phyloP scores from a whole-genome alignment of 2,797 vertebrate genomes.

The Meriones psammophilus region DNA sequence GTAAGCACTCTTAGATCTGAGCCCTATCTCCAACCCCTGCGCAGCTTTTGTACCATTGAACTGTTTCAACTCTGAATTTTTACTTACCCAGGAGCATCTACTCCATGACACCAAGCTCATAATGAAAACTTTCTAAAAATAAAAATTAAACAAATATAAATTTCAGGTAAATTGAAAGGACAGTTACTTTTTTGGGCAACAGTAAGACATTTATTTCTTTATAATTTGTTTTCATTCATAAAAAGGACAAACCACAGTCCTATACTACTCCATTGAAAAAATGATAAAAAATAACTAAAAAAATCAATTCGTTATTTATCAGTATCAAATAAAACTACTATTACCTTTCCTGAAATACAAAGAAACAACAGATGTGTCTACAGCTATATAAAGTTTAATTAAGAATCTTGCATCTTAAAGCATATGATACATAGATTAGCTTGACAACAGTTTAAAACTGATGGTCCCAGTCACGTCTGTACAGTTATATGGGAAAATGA shows the following conservation, averaged over 20 bases:
- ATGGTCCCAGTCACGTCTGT: conserved; percentile 91
- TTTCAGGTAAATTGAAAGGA: conserved; percentile 86
- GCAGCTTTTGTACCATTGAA: not conserved
- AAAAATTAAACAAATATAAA: conserved; percentile 53
- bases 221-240: conserved; percentile 91
- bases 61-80: not conserved
- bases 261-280: conserved; percentile 89
- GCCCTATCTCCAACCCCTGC: not conserved
- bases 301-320: conserved; percentile 87
- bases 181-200: conserved; percentile 88
- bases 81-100: conserved; percentile 37
- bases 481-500: conserved; percentile 86
- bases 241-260: conserved; percentile 90
- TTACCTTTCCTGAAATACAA: conserved; percentile 89
- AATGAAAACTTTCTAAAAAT: not conserved
- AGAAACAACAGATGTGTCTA: conserved; percentile 90
- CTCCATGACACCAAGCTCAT: not conserved
- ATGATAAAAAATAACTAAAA: conserved; percentile 91
- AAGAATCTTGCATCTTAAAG: conserved; percentile 90
- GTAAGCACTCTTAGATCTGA: not conserved
- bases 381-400: conserved; percentile 90
- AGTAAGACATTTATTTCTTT: conserved; percentile 93
- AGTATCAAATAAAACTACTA: conserved; percentile 90
- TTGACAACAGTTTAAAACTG: conserved; percentile 88
- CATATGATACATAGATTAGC: conserved; percentile 91